Evolutionary conservation across 2,797 vertebrate genomes (phyloP), one percentile per base, ranked within the genome.

Genomic region (Balearica regulorum): DNA sequence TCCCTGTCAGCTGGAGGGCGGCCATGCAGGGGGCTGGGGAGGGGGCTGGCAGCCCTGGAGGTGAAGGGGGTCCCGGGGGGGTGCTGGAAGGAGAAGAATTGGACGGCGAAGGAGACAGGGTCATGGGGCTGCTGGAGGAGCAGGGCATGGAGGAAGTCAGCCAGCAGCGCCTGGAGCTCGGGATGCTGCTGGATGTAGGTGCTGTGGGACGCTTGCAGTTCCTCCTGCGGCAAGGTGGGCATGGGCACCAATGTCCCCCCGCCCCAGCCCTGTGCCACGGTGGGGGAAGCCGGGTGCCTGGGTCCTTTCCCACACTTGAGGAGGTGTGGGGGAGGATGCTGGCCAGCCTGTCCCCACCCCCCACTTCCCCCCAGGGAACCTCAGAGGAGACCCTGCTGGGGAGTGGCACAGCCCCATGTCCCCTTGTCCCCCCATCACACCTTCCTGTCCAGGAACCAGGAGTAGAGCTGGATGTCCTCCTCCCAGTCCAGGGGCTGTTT

Each of bases 71-170:
- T 48, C 17, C 20, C 3, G 0, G 65, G n/a, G 1, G 70, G 46
- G 28, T 9, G 29, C 31, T 26, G 64, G 13, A 41, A 33, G 14
- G 97, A 92, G 61, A 99, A 99, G 96, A 98, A 99, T 66, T 99
- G 98, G 8, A 97, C 97, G 1, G 99, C 98, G 73, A 99, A 99
- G 66, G 98, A 95, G 90, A 99, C 90, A 37, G 98, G 97, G 18
- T 99, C 98, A 0, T 94, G 84, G 3, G 99, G 99, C 97, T 98
- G 99, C 37, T 96, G 98, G 46, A 99, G 89, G 41, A 99, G 97
- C 85, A 99, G 91, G 51, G 99, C 98, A 93, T 99, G 98, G 87
- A 99, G 96, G 96, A 99, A 99, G 96, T 99, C 99, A 2, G 98
- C 98, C 73, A 99, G 72, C 25, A 99, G 97, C 0, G 97, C 96